Evolutionary conservation across 2,113 vertebrate genomes (phyloP).

Genomic region (Oryzias melastigma): DNA sequence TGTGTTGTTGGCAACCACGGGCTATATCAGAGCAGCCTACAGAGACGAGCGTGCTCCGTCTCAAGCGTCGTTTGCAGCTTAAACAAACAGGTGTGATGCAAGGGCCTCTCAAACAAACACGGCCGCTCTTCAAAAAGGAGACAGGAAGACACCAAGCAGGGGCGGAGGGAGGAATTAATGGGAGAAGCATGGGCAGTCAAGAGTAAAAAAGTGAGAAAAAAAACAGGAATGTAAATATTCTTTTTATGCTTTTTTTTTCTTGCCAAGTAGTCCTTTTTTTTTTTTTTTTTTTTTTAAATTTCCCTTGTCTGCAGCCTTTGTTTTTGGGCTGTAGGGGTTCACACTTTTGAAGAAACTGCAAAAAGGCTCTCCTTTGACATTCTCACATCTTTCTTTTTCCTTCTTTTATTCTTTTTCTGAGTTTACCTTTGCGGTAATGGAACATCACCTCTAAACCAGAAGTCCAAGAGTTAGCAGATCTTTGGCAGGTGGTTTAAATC

Average conservation of each 20-base stretch:
- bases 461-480: too few species aligned
- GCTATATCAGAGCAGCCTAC: constrained; percentile 58
- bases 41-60: constrained; percentile 64
- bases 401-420: too few species aligned
- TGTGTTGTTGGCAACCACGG: constrained; percentile 68
- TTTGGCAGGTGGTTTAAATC: too few species aligned
- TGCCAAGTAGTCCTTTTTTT: constrained; percentile 60
- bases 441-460: too few species aligned
- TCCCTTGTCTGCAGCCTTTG: constrained; percentile 47
- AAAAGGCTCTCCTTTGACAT: too few species aligned
- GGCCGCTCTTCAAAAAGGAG: constrained; percentile 60
- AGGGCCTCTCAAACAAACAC: constrained; percentile 77
- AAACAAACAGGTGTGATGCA: constrained; percentile 80
- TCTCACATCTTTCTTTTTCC: too few species aligned
- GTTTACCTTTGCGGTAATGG: too few species aligned
- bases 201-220: constrained; percentile 27
- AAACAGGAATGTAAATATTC: constrained; percentile 15
- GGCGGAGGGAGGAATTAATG: constrained; percentile 51
- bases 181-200: constrained; percentile 47
- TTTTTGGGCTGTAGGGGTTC: constrained; percentile 2
- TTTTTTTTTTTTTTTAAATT: constrained; percentile 31
- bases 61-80: constrained; percentile 73
- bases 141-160: constrained; percentile 40
- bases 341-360: constrained; percentile 12
- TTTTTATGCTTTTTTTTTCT: constrained; percentile 47